Evolutionary conservation across 2,888 invertebrate species (phyloP), one percentile per base, ranked within the genome.

Genomic region (Rhamphomyia laevipes): DNA sequence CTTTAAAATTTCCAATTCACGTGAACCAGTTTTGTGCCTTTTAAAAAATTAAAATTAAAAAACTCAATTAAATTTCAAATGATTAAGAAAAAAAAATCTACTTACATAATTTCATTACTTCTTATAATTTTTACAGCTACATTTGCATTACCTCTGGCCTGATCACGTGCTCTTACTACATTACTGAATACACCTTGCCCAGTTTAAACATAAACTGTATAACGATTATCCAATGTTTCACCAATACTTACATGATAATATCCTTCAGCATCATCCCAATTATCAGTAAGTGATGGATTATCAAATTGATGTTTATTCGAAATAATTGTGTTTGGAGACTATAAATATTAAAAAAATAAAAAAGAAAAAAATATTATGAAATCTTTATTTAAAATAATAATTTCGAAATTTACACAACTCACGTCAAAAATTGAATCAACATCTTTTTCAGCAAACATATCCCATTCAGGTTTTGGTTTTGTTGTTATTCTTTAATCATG

Each of bases 181-280:
- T 95, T 97, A 57, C 94, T 94, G 73, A 99, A 99, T 46, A 99
- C 96, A 3, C 97, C 99, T 67, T 97, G 96, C 0, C 99, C 99
- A 0, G 97, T 99, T 68, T 93, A 96, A 1, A 97, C 97, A 69
- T 90, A 95, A 2, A 99, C 97, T 41, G 84, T 80, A 67, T 99
- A 99, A 4, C 97, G 79, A 47, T 77, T 81, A 72, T 97, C 94
- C 53, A 97, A 71, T 1, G 83, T 79, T 74, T 99, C 99, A 2
- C 97, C 94, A 58, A 96, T 93, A 44, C 96, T 81, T 11, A 97
- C 95, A 56, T 88, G 80, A 70, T 99, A 99, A 68, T 99, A 99
- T 37, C 99, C 99, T 72, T 99, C 99, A 0, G 95, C 91, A 71
- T 99, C 99, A 64, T 99, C 99, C 97, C 97, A 99, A 67, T 99